These are phyloP conservation scores for Orgyia antiqua DNA, from an alignment of 2,888 invertebrate species.

Conservation along the genomic window DNA sequence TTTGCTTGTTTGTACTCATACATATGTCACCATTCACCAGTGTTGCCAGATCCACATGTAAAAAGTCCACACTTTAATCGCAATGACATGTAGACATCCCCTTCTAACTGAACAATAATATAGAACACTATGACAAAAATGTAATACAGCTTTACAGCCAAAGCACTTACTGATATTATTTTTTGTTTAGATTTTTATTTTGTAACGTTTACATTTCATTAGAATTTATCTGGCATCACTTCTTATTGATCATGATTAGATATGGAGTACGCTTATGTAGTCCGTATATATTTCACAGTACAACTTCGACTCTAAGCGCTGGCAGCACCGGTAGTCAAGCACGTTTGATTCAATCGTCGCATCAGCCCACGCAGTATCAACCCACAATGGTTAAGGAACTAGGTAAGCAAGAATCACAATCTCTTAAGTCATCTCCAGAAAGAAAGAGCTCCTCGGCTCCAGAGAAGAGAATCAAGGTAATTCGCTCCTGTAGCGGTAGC, in stretches of 20 bases:
- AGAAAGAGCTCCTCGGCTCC: constrained; percentile 43
- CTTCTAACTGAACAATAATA: no score
- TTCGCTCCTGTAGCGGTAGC: constrained; percentile 76
- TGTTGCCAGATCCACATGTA: constrained; percentile 5
- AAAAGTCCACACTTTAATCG: no score
- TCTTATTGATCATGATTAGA: constrained; percentile 1
- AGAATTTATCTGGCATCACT: constrained; percentile 9
- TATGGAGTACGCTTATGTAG: constrained; percentile 10
- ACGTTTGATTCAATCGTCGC: constrained; percentile 94
- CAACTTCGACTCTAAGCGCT: constrained; percentile 95
- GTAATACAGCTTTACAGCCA: no score
- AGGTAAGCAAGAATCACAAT: constrained; percentile 84
- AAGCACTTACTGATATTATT: no score
- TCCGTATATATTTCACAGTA: constrained; percentile 77
- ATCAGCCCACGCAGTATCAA: constrained; percentile 94
- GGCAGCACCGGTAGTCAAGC: constrained; percentile 96
- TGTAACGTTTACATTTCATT: no score
- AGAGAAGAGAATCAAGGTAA: constrained; percentile 64
- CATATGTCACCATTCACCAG: constrained; percentile 48
- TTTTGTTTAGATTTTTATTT: no score
- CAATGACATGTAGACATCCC: no score
- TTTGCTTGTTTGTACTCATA: constrained; percentile 60
- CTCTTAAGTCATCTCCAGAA: constrained; percentile 74
- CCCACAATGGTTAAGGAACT: constrained; percentile 92
- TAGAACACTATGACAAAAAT: no score